phyloP scores from a whole-genome alignment of 2,113 vertebrate genomes.

The Chelonoidis abingdonii region DNA sequence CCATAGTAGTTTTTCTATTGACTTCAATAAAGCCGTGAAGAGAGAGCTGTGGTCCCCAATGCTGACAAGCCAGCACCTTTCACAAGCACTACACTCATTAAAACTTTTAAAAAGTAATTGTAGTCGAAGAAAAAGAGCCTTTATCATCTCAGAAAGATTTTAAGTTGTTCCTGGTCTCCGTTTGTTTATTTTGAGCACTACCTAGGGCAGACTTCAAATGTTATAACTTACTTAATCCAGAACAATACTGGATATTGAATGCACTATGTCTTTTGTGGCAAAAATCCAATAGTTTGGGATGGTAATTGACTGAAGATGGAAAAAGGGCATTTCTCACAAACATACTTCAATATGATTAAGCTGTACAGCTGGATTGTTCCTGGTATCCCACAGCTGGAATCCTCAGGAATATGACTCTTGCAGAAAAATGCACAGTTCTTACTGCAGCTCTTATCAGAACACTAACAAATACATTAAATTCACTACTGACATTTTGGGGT shows the following conservation, averaged over 20 bases:
- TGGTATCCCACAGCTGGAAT: slow-evolving; percentile 30
- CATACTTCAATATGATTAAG: slow-evolving; percentile 33
- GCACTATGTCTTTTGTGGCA: slow-evolving; percentile 38
- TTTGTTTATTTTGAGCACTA: slow-evolving; percentile 37
- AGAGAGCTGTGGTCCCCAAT: not conserved
- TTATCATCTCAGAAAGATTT: slow-evolving; percentile 14
- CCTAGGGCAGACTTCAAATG: slow-evolving; percentile 42
- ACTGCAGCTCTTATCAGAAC: not conserved
- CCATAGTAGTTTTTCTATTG: not conserved
- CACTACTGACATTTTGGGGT: not conserved
- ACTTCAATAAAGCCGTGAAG: not conserved
- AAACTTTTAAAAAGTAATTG: slow-evolving; percentile 18
- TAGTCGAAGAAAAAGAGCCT: slow-evolving; percentile 16
- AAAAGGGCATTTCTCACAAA: slow-evolving; percentile 33
- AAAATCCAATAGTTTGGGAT: slow-evolving; percentile 41
- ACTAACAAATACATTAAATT: not conserved
- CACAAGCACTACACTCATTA: slow-evolving; percentile 21
- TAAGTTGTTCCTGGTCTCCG: not conserved
- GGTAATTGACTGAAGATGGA: not conserved
- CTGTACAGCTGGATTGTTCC: slow-evolving; percentile 12
- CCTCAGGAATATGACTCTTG: not conserved
- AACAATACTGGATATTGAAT: slow-evolving; percentile 33
- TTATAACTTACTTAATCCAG: slow-evolving; percentile 19
- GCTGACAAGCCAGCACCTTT: slow-evolving; percentile 3
- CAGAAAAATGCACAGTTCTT: slow-evolving; percentile 18